Conservation (phyloP, 1,140 invertebrate species). For the Aleiodes sp. region DNA sequence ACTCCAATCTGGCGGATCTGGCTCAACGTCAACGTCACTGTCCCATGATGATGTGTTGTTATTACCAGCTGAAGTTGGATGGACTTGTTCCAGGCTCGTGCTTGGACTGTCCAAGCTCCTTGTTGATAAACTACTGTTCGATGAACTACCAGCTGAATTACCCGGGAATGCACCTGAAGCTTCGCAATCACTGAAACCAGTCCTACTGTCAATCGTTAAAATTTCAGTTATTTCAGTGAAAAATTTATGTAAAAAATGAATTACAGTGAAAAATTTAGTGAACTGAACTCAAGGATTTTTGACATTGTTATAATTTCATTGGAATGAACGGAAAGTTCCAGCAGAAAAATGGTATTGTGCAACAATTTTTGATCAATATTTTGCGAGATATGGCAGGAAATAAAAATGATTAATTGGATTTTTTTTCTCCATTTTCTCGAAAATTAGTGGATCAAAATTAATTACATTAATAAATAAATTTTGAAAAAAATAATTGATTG, state of each 20-base stretch:
- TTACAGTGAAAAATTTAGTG: neutral
- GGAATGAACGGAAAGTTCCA: too few relatives aligned
- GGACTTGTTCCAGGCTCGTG: constrained; percentile 68
- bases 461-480: too few relatives aligned
- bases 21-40: constrained; percentile 84
- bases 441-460: too few relatives aligned
- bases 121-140: constrained; percentile 66
- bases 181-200: constrained; percentile 62
- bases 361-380: too few relatives aligned
- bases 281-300: too few relatives aligned
- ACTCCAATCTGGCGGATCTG: constrained; percentile 83
- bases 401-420: too few relatives aligned
- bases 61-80: constrained; percentile 50
- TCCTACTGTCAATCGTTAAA: constrained; percentile 56
- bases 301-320: too few relatives aligned
- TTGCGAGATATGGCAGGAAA: too few relatives aligned
- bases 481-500: too few relatives aligned
- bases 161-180: constrained; percentile 57
- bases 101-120: constrained; percentile 68
- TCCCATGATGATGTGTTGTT: constrained; percentile 68
- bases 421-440: too few relatives aligned
- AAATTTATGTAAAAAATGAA: constrained; percentile 10
- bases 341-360: too few relatives aligned
- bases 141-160: constrained; percentile 64
- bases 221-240: neutral